These are phyloP conservation scores for Eolophus roseicapilla DNA, from an alignment of 2,113 vertebrate genomes.

Conservation along the genomic window DNA sequence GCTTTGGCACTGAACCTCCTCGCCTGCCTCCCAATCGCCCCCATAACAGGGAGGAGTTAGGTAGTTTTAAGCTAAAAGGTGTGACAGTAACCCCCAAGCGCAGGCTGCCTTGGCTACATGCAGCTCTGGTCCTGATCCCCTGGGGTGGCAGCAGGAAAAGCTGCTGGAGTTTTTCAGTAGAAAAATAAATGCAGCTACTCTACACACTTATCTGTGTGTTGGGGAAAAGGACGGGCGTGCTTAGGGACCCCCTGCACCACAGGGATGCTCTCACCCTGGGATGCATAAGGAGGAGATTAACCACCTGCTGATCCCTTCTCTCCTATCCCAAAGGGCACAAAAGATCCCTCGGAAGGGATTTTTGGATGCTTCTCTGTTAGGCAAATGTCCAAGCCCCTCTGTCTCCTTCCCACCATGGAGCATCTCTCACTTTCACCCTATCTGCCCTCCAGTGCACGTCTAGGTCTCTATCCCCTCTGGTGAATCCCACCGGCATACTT, in stretches of 20 bases:
- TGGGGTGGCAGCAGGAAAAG: not conserved
- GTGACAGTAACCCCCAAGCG: not conserved
- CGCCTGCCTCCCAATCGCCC: not conserved
- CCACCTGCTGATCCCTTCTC: not conserved
- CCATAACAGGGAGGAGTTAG: not conserved
- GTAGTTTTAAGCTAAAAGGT: not conserved
- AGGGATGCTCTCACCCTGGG: not conserved
- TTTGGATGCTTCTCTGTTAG: not conserved
- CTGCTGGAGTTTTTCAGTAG: not conserved
- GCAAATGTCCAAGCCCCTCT: not conserved
- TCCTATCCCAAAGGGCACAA: not conserved
- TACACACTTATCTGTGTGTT: rapidly evolving
- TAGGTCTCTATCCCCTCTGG: not conserved
- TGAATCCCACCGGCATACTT: not conserved
- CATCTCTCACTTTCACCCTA: not conserved
- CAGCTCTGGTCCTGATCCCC: not conserved
- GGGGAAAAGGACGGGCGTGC: rapidly evolving
- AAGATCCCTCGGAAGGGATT: not conserved
- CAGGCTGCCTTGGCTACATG: rapidly evolving
- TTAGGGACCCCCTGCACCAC: not conserved
- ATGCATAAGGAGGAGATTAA: not conserved
- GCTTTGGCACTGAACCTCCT: not conserved
- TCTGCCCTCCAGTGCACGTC: rapidly evolving
- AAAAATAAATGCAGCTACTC: not conserved
- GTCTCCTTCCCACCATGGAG: not conserved